Evolutionary conservation across 1,140 invertebrate species (phyloP), one percentile per base, ranked within the genome.

Genomic region (Diachasma alloeum): DNA sequence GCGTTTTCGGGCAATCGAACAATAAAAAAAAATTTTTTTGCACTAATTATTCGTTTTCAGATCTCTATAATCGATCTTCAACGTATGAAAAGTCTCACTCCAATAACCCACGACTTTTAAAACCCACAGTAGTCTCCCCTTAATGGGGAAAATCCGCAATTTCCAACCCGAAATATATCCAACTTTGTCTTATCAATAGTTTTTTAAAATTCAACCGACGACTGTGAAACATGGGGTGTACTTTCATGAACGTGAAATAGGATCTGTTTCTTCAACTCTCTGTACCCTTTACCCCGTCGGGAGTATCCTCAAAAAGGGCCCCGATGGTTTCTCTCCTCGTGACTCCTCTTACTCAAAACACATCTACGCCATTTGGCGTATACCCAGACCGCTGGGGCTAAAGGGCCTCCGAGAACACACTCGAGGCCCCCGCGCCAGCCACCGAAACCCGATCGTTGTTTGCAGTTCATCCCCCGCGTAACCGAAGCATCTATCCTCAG

Each of bases 381-480:
- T 19, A 56, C 37, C 63, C 56, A 15, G 15, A 53, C 9, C 39
- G 19, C 75, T 59, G 31, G 69, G 48, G 26, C 10, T 67, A 75
- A 75, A 66, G 66, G 63, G 39, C 74, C 44, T 46, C 46, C 39
- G 71, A 46, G 53, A 37, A 73, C 37, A 72, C 70, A 63, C 59
- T 72, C 37, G 69, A 71, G 78, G 77, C 71, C 66, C 81, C 75
- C 74, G 79, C 72, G n/a, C n/a, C 48, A 24, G 59, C 59, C 80
- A 48, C 42, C 80, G 86, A 86, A 87, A 87, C 86, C 81, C 85
- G 85, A 87, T 87, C 85, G 80, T 76, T 87, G 84, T 87, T 87
- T 87, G 84, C 85, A 86, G 84, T 86, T 81, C 82, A 82, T 83
- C 84, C 82, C 82, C 84, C 81, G 80, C 86, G 82, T 85, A 85